Evolutionary conservation across 2,888 invertebrate species (phyloP), one percentile per base, ranked within the genome.

Genomic region (Mystacides longicornis): DNA sequence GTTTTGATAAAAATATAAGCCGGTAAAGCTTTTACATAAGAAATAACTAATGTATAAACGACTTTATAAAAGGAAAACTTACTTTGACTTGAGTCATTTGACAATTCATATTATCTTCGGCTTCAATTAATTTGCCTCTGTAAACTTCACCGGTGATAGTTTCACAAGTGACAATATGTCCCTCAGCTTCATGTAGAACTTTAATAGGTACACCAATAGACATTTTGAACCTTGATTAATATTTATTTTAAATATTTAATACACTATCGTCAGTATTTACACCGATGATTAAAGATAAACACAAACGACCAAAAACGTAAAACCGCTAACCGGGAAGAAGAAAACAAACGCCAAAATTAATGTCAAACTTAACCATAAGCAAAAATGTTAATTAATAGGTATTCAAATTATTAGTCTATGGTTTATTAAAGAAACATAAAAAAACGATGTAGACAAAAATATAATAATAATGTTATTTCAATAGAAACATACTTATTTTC

Each of bases 21-120:
- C n/a, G n/a, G n/a, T n/a, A n/a, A n/a, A n/a, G n/a, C n/a, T n/a
- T n/a, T n/a, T n/a, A n/a, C n/a, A n/a, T n/a, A n/a, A n/a, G n/a
- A n/a, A n/a, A n/a, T n/a, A n/a, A n/a, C n/a, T n/a, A n/a, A n/a
- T n/a, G n/a, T n/a, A n/a, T n/a, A n/a, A n/a, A n/a, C n/a, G n/a
- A n/a, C n/a, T n/a, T n/a, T n/a, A n/a, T n/a, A n/a, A n/a, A n/a
- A n/a, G n/a, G n/a, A 7, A 37, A 37, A 37, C 37, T 14, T 14
- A 94, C 93, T 16, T 91, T 92, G 43, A 96, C 90, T 67, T 85
- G 85, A 56, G 91, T 87, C 90, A 99, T 91, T 75, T 98, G 96
- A 75, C 96, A 97, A 79, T 99, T 99, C 99, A 99, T 99, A 70
- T 99, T 99, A 74, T 99, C 99, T 72, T 99, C 99, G 4, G 99